Conservation (phyloP, 2,888 invertebrate genomes). For the Noctua janthe region DNA sequence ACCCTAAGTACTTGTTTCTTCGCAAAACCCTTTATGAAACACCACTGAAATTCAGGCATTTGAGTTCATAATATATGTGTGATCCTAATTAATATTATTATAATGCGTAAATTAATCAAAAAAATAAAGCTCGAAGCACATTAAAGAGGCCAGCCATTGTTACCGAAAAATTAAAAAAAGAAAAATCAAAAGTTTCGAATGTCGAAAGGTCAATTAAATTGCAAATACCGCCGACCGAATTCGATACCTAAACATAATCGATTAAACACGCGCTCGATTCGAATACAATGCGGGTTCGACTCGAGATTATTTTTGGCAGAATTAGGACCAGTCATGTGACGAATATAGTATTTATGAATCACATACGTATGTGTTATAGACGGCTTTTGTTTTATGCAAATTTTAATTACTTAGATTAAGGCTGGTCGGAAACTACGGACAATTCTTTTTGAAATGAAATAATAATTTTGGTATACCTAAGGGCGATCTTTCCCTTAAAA, state of each 20-base stretch:
- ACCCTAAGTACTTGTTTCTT: background rate
- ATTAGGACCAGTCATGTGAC: conserved; percentile 70
- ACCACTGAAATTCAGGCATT: background rate
- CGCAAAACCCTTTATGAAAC: background rate
- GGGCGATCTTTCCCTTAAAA: background rate
- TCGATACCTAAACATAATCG: conserved; percentile 87
- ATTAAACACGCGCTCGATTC: conserved; percentile 86
- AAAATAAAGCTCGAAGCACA: background rate
- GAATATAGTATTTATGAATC: conserved; percentile 49
- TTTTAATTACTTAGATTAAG: conserved; percentile 21
- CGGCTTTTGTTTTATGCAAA: conserved; percentile 47
- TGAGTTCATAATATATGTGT: background rate
- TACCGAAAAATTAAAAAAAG: conserved; percentile 48
- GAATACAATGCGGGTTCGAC: conserved; percentile 78
- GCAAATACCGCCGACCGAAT: conserved; percentile 77
- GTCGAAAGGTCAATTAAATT: conserved; percentile 71
- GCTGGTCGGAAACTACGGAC: background rate
- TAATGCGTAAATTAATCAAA: background rate
- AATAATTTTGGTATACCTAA: background rate
- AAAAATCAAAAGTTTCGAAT: conserved; percentile 59
- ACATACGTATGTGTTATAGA: conserved; percentile 42
- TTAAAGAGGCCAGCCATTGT: conserved; percentile 41
- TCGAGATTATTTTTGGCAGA: conserved; percentile 70
- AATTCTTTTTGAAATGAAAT: background rate
- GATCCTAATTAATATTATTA: background rate